A percentile compares a stretch with the other conserved stretches of the same genome.
These are phyloP conservation scores for Drosophila malerkotliana DNA, from an alignment of 1,140 invertebrate species.

Conservation along the genomic window DNA sequence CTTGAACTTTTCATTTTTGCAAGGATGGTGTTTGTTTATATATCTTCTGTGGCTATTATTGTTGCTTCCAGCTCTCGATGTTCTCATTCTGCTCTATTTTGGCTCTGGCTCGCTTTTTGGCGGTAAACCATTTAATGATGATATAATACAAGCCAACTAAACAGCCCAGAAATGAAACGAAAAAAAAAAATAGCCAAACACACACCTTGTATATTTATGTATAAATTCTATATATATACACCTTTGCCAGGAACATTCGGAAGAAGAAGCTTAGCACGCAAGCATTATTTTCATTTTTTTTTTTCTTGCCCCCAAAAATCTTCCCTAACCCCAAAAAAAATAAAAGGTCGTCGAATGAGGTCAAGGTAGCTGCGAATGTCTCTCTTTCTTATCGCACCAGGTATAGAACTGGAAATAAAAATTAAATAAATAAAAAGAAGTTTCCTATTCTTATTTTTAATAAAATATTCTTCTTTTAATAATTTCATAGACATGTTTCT, in stretches of 20 bases:
- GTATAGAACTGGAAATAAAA: no score
- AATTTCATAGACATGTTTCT: no score
- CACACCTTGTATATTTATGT: conserved; percentile 4
- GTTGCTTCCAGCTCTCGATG: conserved; percentile 10
- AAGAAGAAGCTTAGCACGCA: conserved; percentile 42
- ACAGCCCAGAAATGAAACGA: neutral
- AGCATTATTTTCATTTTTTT: conserved; percentile 14
- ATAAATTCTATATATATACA: conserved; percentile 1
- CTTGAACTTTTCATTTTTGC: conserved; percentile 11
- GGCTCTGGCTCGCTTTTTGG: conserved; percentile 5
- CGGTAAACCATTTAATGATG: conserved; percentile 49
- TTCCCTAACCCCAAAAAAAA: neutral
- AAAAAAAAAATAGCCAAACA: conserved; percentile 10
- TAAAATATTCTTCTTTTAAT: no score
- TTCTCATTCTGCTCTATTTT: conserved; percentile 3
- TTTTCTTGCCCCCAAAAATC: conserved; percentile 5
- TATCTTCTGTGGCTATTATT: neutral
- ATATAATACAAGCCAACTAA: conserved; percentile 53
- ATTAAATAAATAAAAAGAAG: no score
- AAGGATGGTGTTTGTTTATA: neutral
- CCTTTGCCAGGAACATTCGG: neutral
- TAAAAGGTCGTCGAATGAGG: conserved; percentile 71
- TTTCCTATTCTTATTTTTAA: no score
- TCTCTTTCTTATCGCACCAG: neutral
- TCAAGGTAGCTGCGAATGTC: conserved; percentile 58